phyloP scores from a whole-genome alignment of 2,888 invertebrate genomes.

The Alloscopus bannaensis region DNA sequence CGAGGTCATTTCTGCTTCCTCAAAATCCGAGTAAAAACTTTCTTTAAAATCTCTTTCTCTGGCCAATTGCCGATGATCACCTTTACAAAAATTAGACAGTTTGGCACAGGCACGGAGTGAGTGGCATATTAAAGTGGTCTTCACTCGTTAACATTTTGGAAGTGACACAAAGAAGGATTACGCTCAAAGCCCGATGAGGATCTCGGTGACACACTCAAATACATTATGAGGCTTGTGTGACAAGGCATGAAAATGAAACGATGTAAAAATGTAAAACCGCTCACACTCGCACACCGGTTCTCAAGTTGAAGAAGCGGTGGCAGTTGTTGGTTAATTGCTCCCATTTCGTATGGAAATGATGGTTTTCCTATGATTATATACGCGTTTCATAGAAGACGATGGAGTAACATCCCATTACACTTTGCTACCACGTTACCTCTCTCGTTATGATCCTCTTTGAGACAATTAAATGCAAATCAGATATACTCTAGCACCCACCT shows the following conservation, averaged over 20 bases:
- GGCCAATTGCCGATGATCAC: too few species aligned
- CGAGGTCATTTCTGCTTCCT: too few species aligned
- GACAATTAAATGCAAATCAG: constrained; percentile 43
- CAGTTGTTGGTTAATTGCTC: constrained; percentile 47
- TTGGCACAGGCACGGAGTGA: too few species aligned
- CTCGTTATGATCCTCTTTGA: neutral
- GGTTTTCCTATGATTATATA: too few species aligned
- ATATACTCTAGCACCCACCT: constrained; percentile 33
- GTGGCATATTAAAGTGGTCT: too few species aligned
- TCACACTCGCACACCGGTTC: too few species aligned
- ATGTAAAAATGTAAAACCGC: neutral
- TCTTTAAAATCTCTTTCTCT: too few species aligned
- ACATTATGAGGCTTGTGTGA: constrained; percentile 6
- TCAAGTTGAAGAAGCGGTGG: constrained; percentile 18
- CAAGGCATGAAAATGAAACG: neutral
- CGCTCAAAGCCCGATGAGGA: constrained; percentile 12
- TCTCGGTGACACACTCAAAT: constrained; percentile 12
- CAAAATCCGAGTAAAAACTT: too few species aligned
- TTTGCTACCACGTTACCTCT: too few species aligned
- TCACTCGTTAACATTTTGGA: constrained; percentile 14
- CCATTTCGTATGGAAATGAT: constrained; percentile 34
- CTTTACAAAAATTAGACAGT: too few species aligned
- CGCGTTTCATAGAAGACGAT: too few species aligned
- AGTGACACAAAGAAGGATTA: constrained; percentile 44
- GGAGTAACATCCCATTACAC: neutral